Evolutionary conservation across 2,888 invertebrate species (phyloP).

Genomic region (Tholera decimalis): DNA sequence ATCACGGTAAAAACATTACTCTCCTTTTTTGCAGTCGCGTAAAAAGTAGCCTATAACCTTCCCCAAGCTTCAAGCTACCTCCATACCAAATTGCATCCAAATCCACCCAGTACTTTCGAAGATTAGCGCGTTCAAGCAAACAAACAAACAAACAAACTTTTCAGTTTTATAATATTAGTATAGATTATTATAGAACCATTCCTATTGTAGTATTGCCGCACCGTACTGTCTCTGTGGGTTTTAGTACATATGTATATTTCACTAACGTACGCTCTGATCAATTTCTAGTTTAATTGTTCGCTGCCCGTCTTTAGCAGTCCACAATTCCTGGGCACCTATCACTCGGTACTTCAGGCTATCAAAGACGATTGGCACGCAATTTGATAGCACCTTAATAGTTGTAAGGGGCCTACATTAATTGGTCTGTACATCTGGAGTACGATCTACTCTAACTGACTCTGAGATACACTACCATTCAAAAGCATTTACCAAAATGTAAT

Average conservation of each 20-base stretch:
- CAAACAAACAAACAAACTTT: too few species aligned
- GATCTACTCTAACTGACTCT: constrained; percentile 1
- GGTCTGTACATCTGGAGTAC: constrained; percentile 15
- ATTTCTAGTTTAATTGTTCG: constrained; percentile 27
- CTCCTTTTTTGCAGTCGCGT: too few species aligned
- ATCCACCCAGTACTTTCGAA: too few species aligned
- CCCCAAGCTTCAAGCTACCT: too few species aligned
- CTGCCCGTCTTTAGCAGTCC: constrained; percentile 33
- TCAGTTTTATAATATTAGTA: too few species aligned
- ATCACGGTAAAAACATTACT: too few species aligned
- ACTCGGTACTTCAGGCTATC: constrained; percentile 46
- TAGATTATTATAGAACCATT: too few species aligned
- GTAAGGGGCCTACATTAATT: constrained; percentile 36
- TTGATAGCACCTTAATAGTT: constrained; percentile 36
- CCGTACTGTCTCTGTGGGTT: not conserved
- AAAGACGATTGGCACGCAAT: constrained; percentile 52
- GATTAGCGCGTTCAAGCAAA: too few species aligned
- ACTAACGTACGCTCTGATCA: not conserved
- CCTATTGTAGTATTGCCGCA: not conserved
- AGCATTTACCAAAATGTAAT: too few species aligned
- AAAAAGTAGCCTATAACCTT: too few species aligned
- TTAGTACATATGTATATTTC: not conserved
- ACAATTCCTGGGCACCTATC: constrained; percentile 23
- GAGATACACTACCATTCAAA: not conserved
- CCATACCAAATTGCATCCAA: too few species aligned